Base-by-base conservation (phyloP, 2,113 vertebrate species). In the Aspidoscelis tigris region DNA sequence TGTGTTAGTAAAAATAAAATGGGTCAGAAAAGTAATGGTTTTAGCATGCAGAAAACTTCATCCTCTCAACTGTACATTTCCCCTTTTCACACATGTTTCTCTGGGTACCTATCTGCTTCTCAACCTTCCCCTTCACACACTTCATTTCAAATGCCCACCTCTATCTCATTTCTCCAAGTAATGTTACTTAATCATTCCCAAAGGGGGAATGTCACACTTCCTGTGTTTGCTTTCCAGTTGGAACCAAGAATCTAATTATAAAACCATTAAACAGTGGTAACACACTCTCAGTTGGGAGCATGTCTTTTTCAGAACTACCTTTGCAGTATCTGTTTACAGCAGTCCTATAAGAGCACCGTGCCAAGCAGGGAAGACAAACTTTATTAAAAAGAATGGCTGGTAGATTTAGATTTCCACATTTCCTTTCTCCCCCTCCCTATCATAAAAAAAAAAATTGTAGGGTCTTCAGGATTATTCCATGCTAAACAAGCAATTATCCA, bases 231-330 rank as follows among this genome's bases (percentile, higher is more conserved):
- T 80, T 92, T 93, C 90, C 92, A 92, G 92, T 89, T 93, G 91
- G 93, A 94, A 93, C 89, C 89, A 86, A 92, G 94, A 93, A 95
- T 92, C 93, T 87, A 93, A 94, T 95, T 93, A 94, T 82, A 93
- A 91, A 91, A 33, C 90, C 92, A 94, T 95, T 95, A 94, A 90
- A 93, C 89, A 92, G 90, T 91, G 89, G 82, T 90, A 91, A 89
- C 91, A 92, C 88, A 72, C 83, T 91, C 68, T 87, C 86, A 71
- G 88, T 84, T 22, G 72, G 79, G 82, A 89, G 72, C 22, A 83
- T 3, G 73, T 80, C 44, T 69, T 85, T 91, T 89, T 76, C 85
- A 88, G 68, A 93, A 82, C 81, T 53, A 80, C 76, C 65, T 85
- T 79, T 79, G 58, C 77, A 83, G n/a, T 39, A 92, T 85, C 88